Conservation (phyloP, 1,140 invertebrate species). For the Harlomillsia oculata region DNA sequence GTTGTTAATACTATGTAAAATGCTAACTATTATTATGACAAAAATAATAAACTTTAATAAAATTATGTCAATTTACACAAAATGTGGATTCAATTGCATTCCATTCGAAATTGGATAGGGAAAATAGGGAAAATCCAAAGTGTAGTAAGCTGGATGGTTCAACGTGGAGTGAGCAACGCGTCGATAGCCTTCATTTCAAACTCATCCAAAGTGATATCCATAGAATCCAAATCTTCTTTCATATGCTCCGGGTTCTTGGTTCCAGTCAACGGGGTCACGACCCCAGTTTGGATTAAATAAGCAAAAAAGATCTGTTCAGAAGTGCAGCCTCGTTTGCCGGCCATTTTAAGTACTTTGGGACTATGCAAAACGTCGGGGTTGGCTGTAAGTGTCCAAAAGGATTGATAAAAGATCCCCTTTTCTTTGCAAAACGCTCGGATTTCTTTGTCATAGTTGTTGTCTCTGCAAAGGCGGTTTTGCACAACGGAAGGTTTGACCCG, state of each 20-base stretch:
- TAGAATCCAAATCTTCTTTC: constrained; percentile 24
- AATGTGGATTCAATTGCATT: too few relatives aligned
- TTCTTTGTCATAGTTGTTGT: constrained; percentile 20
- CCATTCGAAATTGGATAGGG: too few relatives aligned
- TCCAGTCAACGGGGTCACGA: constrained; percentile 25
- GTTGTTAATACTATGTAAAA: too few relatives aligned
- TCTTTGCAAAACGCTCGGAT: constrained; percentile 27
- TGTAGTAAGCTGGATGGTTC: too few relatives aligned
- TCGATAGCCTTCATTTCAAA: constrained; percentile 8
- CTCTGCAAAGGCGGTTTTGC: constrained; percentile 29
- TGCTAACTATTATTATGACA: too few relatives aligned
- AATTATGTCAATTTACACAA: too few relatives aligned
- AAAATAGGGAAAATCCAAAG: too few relatives aligned
- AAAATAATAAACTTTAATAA: too few relatives aligned
- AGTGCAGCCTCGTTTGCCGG: constrained; percentile 11
- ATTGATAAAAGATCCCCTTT: constrained; percentile 30
- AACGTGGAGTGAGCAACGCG: too few relatives aligned
- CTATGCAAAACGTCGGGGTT: constrained; percentile 26
- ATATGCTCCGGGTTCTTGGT: constrained; percentile 24
- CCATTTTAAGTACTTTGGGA: constrained; percentile 12
- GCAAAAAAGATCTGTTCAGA: constrained; percentile 28
- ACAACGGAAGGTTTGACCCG: constrained; percentile 30
- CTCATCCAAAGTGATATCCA: constrained; percentile 10
- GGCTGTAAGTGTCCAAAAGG: constrained; percentile 34
- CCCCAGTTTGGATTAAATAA: constrained; percentile 21